Conservation (phyloP, 1,140 invertebrate genomes). For the Drosophila erecta region DNA sequence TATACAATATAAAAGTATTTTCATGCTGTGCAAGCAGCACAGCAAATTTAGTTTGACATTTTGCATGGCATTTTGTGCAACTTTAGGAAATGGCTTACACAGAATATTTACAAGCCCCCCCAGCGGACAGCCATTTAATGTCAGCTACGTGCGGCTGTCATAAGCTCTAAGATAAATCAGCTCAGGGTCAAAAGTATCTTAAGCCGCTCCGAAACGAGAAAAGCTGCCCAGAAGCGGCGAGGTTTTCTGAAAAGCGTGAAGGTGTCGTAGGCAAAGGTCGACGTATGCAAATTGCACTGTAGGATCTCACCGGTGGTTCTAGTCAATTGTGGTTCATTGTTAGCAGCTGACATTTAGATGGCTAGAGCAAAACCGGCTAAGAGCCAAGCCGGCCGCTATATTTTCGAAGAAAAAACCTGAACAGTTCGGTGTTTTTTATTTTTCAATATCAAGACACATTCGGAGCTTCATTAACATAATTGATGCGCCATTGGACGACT, state of each 20-base stretch:
- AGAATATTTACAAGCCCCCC: slow-evolving; percentile 39
- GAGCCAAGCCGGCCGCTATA: slow-evolving; percentile 42
- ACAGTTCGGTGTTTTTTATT: slow-evolving; percentile 27
- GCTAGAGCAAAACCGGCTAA: slow-evolving; percentile 59
- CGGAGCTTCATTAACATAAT: slow-evolving; percentile 81
- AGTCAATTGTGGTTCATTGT: slow-evolving; percentile 29
- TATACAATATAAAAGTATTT: slow-evolving; percentile 35
- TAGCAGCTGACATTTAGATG: slow-evolving; percentile 48
- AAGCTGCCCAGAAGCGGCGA: slow-evolving; percentile 30
- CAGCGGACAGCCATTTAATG: slow-evolving; percentile 34
- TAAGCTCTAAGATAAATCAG: slow-evolving; percentile 65
- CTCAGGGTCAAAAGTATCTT: slow-evolving; percentile 63
- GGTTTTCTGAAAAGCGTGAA: slow-evolving; percentile 41
- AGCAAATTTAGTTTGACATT: slow-evolving; percentile 45
- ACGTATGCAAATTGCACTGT: slow-evolving; percentile 66
- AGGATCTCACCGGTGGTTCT: slow-evolving; percentile 19
- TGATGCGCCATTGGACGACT: slow-evolving; percentile 74
- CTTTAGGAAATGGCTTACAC: slow-evolving; percentile 17
- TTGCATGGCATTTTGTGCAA: slow-evolving; percentile 45
- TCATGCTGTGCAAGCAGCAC: slow-evolving; percentile 23
- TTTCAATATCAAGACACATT: slow-evolving; percentile 78
- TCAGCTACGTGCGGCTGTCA: slow-evolving; percentile 56
- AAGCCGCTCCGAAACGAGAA: slow-evolving; percentile 49
- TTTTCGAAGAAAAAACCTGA: slow-evolving; percentile 34
- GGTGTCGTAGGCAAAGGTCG: slow-evolving; percentile 68